phyloP scores from a whole-genome alignment of 2,113 vertebrate genomes.

The Myxocyprinus asiaticus region DNA sequence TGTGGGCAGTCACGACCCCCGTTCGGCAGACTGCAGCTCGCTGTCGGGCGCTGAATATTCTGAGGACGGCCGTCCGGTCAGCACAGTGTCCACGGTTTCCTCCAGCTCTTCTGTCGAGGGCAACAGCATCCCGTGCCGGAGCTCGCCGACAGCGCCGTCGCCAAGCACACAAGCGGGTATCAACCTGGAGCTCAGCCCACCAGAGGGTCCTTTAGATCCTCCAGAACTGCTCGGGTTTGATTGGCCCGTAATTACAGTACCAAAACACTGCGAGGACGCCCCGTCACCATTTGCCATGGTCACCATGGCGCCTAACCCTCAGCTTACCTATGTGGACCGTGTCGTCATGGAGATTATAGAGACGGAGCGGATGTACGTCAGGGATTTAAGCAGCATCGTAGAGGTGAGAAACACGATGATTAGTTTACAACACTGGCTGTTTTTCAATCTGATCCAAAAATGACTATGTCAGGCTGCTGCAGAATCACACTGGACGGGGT shows the following conservation, averaged over 20 bases:
- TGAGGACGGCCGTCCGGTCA: constrained; percentile 77
- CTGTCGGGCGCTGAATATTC: constrained; percentile 64
- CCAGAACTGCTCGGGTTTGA: background rate
- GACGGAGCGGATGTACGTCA: constrained; percentile 91
- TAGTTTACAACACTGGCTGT: background rate
- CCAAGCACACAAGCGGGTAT: constrained; percentile 50
- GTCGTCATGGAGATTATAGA: constrained; percentile 96
- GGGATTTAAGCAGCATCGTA: constrained; percentile 90
- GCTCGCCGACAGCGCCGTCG: background rate
- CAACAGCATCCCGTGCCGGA: constrained; percentile 54
- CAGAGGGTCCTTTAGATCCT: constrained; percentile 51
- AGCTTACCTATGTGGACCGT: constrained; percentile 87
- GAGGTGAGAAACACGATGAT: constrained; percentile 77
- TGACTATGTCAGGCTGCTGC: background rate
- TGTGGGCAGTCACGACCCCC: constrained; percentile 75
- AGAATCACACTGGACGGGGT: constrained; percentile 5
- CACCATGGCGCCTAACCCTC: constrained; percentile 72
- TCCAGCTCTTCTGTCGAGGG: constrained; percentile 74
- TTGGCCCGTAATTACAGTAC: background rate
- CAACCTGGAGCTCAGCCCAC: constrained; percentile 72
- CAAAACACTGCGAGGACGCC: constrained; percentile 43
- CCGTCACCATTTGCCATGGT: constrained; percentile 72
- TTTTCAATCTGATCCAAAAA: background rate
- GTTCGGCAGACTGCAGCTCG: constrained; percentile 65
- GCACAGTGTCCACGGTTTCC: constrained; percentile 74